These are phyloP conservation scores for Mormyrus iriodes DNA, from an alignment of 2,113 vertebrate genomes.

Conservation along the genomic window DNA sequence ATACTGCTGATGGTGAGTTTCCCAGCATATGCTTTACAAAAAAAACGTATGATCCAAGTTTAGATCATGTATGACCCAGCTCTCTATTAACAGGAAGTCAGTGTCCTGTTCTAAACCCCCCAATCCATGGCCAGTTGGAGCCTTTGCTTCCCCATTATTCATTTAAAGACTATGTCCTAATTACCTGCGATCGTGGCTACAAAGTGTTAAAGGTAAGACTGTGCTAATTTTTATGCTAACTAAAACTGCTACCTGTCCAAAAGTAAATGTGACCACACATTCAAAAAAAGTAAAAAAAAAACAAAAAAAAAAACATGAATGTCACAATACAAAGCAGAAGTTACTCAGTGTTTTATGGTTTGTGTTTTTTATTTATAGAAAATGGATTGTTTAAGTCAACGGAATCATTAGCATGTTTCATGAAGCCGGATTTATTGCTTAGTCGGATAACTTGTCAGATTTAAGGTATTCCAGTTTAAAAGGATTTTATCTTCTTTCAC, in stretches of 20 bases:
- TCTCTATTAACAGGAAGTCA: constrained; percentile 60
- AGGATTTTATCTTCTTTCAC: too few species aligned
- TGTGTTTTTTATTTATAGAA: too few species aligned
- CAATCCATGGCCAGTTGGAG: constrained; percentile 64
- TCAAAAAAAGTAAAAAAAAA: background rate
- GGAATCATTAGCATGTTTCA: too few species aligned
- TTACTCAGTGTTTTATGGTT: background rate
- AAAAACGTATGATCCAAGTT: background rate
- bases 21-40: background rate
- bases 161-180: constrained; percentile 81
- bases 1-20: constrained; percentile 67
- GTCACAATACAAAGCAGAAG: background rate
- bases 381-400: too few species aligned
- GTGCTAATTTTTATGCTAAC: background rate
- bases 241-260: background rate
- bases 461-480: too few species aligned
- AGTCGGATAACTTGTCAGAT: too few species aligned
- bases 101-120: constrained; percentile 62
- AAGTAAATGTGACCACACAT: background rate
- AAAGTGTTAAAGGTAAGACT: constrained; percentile 71
- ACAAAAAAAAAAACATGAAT: background rate
- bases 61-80: background rate
- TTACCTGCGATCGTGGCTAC: constrained; percentile 81
- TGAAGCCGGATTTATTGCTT: too few species aligned
- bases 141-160: constrained; percentile 76